Evolutionary conservation across 2,113 vertebrate species (phyloP).

Genomic region (Burhinus oedicnemus): DNA sequence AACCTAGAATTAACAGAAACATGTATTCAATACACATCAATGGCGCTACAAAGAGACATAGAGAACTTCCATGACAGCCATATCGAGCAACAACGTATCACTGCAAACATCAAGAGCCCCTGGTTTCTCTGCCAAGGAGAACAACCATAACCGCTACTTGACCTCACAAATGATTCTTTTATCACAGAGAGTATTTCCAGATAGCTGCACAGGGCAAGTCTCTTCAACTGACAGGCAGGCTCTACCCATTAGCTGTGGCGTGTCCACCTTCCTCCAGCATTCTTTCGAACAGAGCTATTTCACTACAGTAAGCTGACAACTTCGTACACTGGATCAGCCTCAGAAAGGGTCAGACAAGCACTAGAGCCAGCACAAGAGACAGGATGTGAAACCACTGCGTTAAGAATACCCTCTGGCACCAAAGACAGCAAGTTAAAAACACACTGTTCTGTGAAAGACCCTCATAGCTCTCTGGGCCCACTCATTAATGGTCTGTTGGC

Average conservation of each 20-base stretch:
- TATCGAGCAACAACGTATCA: rapidly evolving
- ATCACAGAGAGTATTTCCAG: background rate
- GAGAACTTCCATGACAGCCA: background rate
- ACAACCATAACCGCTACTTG: background rate
- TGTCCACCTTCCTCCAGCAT: background rate
- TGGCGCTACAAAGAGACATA: background rate
- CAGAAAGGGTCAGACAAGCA: background rate
- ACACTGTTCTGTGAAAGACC: background rate
- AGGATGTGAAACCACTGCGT: background rate
- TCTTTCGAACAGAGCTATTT: background rate
- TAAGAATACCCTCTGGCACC: background rate
- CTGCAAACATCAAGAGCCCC: background rate
- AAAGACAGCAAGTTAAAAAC: background rate
- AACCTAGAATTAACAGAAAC: background rate
- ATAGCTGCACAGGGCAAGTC: background rate
- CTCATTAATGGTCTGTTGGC: background rate
- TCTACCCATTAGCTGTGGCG: background rate
- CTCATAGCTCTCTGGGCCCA: background rate
- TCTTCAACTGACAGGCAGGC: background rate
- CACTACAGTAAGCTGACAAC: background rate
- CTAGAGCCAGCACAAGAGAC: background rate
- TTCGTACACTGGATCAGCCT: background rate
- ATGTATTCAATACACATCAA: background rate
- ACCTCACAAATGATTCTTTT: background rate
- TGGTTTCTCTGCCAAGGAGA: background rate